Evolutionary conservation across 2,113 vertebrate genomes (phyloP), one percentile per base, ranked within the genome.

Genomic region (Plecotus auritus): DNA sequence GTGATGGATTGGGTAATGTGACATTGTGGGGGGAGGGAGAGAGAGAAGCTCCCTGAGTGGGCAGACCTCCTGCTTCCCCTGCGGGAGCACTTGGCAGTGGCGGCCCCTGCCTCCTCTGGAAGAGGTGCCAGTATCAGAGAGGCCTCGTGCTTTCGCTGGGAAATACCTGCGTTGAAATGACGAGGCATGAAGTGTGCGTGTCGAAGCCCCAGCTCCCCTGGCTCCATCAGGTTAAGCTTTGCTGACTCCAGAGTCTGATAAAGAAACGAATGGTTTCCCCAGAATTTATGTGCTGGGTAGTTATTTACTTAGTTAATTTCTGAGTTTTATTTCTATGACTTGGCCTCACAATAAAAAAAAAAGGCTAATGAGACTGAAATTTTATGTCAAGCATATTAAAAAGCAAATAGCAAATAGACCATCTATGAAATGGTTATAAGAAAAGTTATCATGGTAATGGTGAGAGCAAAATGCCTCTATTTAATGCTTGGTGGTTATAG

Each of bases 311-410:
- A 88, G 66, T 56, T 87, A 69, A 77, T 90, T 85, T 78, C 54
- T 82, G 72, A 47, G 42, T 93, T 95, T 84, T 42, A 56, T 40
- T 37, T 61, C 28, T 82, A 16, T 83, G 70, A 74, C 64, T 86
- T 86, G 78, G 32, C n/a, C 56, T 91, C 54, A 32, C 67, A 56
- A 83, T 40, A 37, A 30, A 17, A 23, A 72, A 72, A 59, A 76
- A 42, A 51, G n/a, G 13, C 56, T 70, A 59, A 78, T 20, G 32
- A 73, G 81, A 92, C 72, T 54, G 26, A 73, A 51, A 59, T 82
- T 92, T 92, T 92, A 85, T 85, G 51, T 66, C 17, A 35, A 83
- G 42, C 30, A 26, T 28, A 32, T 82, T 78, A 80, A 85, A 94
- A 88, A 88, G 40, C 84, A 80, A 86, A 49, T 35, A 66, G 76